Base-by-base conservation (phyloP, 2,797 vertebrate genomes). In the Bradypodion pumilum region DNA sequence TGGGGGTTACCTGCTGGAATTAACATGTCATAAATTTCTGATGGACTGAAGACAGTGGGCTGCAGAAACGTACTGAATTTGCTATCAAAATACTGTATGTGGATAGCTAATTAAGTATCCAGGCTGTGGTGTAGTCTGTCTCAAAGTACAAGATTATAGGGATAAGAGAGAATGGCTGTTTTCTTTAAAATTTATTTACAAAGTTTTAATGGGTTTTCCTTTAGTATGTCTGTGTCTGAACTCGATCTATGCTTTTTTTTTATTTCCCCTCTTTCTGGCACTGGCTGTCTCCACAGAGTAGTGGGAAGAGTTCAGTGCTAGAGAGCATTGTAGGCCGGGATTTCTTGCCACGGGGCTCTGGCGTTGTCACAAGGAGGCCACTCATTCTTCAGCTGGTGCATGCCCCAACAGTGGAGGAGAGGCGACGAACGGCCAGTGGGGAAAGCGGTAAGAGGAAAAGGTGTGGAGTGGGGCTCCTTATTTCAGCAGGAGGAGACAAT, bases 281-380 rank as follows among this genome's bases (percentile, higher is more conserved):
- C 69, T 79, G 4, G 25, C 37, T 65, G 15, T 63, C 74, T 73
- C 46, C 78, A 95, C 95, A 97, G 97, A 97, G 97, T 92, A 97
- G 97, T 85, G 97, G 96, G 46, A 97, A 97, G 93, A 97, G 97
- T 86, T 97, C 97, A 0, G 96, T 97, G 80, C 65, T 97, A 93
- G 96, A 97, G 93, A 97, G 96, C 81, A 92, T 97, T 84, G 96
- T 97, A 3, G 97, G 96, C 87, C 93, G 95, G 35, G 96, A 97
- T 83, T 97, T 97, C 88, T 90, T 97, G 88, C 97, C 97, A 70
- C 93, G 96, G 27, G 97, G 97, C 83, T 95, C 96, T 32, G 97
- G 97, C 89, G 95, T 97, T 87, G 96, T 97, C 82, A 97, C 97
- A 81, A 95, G 97, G 76, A 93, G 97, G 86, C 97, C 97, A n/a